Conservation (phyloP, 2,888 invertebrate species). For the Emesis russula region DNA sequence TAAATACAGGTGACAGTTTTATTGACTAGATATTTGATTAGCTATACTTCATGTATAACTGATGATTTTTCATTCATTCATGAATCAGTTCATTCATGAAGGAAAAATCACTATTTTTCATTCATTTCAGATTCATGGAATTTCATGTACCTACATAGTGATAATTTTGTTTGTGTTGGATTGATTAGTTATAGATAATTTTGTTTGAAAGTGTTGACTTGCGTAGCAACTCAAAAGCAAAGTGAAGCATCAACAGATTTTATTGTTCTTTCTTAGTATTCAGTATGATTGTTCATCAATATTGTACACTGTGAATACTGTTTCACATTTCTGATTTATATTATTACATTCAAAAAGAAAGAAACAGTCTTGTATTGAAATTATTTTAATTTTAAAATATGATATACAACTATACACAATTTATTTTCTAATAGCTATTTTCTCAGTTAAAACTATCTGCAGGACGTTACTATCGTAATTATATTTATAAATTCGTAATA, state of each 20-base stretch:
- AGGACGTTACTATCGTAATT: too few species aligned
- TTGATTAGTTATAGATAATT: background rate
- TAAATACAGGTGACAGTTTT: slow-evolving; percentile 21
- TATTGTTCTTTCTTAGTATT: background rate
- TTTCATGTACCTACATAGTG: background rate
- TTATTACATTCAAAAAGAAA: too few species aligned
- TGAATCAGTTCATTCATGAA: too few species aligned
- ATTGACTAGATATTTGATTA: slow-evolving; percentile 9
- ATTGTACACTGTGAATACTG: too few species aligned
- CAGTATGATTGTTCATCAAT: background rate
- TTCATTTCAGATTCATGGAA: slow-evolving; percentile 87
- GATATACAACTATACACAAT: too few species aligned
- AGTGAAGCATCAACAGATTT: background rate
- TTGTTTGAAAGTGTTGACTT: background rate
- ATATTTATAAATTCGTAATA: too few species aligned
- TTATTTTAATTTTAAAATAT: too few species aligned
- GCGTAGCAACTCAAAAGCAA: background rate
- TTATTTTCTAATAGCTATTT: too few species aligned
- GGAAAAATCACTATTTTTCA: too few species aligned
- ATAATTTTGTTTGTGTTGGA: background rate
- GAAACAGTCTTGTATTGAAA: too few species aligned
- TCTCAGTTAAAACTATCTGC: too few species aligned
- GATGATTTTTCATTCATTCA: slow-evolving; percentile 18
- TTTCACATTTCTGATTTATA: too few species aligned
- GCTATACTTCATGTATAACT: slow-evolving; percentile 19